Evolutionary conservation across 2,797 vertebrate species (phyloP).

Genomic region (Distichodus sexfasciatus): DNA sequence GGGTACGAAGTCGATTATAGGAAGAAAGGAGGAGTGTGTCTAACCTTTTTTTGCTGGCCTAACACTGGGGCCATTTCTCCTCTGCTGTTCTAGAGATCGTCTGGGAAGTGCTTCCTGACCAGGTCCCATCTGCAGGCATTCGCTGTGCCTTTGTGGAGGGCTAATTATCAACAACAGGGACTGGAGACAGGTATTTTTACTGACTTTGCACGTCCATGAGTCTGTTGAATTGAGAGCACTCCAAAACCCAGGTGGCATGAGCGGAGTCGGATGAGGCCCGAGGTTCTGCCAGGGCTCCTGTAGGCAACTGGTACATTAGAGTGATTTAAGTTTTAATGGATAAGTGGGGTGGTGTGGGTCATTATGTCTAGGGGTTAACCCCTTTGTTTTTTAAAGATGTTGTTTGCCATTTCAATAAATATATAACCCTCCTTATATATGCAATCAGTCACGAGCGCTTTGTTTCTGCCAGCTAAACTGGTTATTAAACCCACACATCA

Average conservation of each 20-base stretch:
- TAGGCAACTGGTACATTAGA: slow-evolving; percentile 27
- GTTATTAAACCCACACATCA: slow-evolving; percentile 81
- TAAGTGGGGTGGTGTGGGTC: slow-evolving; percentile 49
- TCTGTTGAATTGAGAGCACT: not conserved
- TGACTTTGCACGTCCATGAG: slow-evolving; percentile 27
- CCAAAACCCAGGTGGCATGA: not conserved
- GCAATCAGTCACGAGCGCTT: slow-evolving; percentile 42
- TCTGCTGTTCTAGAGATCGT: slow-evolving; percentile 49
- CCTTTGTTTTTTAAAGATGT: slow-evolving; percentile 56
- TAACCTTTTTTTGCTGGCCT: slow-evolving; percentile 44
- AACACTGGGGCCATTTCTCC: slow-evolving; percentile 35
- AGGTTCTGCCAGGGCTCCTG: slow-evolving; percentile 25
- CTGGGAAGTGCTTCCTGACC: slow-evolving; percentile 44
- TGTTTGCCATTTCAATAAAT: slow-evolving; percentile 52
- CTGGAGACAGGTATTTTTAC: slow-evolving; percentile 38
- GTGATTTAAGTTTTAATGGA: slow-evolving; percentile 46
- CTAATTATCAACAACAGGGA: slow-evolving; percentile 45
- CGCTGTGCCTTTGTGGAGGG: slow-evolving; percentile 45
- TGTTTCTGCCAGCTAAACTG: slow-evolving; percentile 70
- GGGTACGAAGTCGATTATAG: slow-evolving; percentile 30
- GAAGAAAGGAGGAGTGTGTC: slow-evolving; percentile 47
- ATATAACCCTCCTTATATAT: slow-evolving; percentile 47
- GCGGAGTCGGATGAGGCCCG: not conserved
- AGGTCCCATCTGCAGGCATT: slow-evolving; percentile 46
- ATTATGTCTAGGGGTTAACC: slow-evolving; percentile 52